phyloP scores from a whole-genome alignment of 2,888 invertebrate species.

The Sesamia inferens region DNA sequence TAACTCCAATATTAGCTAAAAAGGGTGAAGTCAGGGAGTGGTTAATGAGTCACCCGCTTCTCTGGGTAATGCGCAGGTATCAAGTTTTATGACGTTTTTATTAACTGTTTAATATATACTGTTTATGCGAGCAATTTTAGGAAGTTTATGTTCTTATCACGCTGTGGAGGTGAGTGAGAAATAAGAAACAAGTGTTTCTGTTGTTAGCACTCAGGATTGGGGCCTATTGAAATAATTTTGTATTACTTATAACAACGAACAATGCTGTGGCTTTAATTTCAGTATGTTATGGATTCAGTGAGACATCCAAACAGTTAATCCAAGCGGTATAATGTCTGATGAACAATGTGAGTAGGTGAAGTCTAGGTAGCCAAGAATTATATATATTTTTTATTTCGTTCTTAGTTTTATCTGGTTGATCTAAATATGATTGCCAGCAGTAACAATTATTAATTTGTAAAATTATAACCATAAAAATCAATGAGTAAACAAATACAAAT shows the following conservation, averaged over 20 bases:
- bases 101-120: constrained; percentile 13
- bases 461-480: too few relatives aligned
- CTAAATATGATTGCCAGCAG: too few relatives aligned
- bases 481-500: too few relatives aligned
- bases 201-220: background rate
- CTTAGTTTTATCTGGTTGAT: too few relatives aligned
- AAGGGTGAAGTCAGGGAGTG: constrained; percentile 40
- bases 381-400: too few relatives aligned
- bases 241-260: background rate
- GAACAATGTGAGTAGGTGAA: too few relatives aligned
- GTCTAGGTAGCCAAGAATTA: too few relatives aligned
- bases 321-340: too few relatives aligned
- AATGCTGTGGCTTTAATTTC: background rate
- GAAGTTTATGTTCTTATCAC: constrained; percentile 22
- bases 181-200: background rate
- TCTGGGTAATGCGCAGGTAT: constrained; percentile 25
- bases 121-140: background rate
- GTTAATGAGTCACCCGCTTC: constrained; percentile 50
- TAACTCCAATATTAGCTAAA: constrained; percentile 42
- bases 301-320: background rate
- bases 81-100: constrained; percentile 28
- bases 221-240: background rate
- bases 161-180: background rate
- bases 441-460: too few relatives aligned
- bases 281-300: background rate